phyloP scores from a whole-genome alignment of 2,888 invertebrate genomes.

The Cantharis lateralis region DNA sequence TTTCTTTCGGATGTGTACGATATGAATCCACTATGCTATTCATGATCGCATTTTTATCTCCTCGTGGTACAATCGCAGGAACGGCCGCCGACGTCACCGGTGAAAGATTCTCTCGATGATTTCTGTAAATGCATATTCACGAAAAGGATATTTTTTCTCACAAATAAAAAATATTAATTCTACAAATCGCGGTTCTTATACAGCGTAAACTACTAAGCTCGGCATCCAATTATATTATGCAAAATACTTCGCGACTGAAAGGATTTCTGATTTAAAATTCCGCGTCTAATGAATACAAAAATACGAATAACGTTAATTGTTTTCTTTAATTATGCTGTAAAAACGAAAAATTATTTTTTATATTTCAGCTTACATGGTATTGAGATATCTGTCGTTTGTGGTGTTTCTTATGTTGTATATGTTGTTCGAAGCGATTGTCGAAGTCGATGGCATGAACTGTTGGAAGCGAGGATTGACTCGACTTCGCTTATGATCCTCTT shows the following conservation, averaged over 20 bases:
- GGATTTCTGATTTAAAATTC: conserved; percentile 5
- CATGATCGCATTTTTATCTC: conserved; percentile 71
- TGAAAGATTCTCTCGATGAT: conserved; percentile 42
- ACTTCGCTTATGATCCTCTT: conserved; percentile 56
- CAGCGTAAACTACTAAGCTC: conserved; percentile 1
- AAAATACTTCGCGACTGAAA: background rate
- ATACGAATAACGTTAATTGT: conserved; percentile 1
- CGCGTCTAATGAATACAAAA: conserved; percentile 6
- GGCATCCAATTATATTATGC: conserved; percentile 9
- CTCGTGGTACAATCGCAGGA: conserved; percentile 65
- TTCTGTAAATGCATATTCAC: conserved; percentile 37
- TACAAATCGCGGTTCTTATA: background rate
- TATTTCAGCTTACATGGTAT: conserved; percentile 48
- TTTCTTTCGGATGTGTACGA: conserved; percentile 53
- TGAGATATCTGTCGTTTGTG: conserved; percentile 45
- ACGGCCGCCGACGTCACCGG: conserved; percentile 45
- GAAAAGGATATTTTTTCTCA: background rate
- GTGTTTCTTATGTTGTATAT: conserved; percentile 25
- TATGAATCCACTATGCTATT: conserved; percentile 75
- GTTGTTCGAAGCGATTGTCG: conserved; percentile 28
- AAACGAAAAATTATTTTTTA: background rate
- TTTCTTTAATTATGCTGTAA: conserved; percentile 5
- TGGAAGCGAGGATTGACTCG: conserved; percentile 38
- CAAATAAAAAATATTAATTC: background rate
- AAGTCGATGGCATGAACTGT: conserved; percentile 42